These are phyloP conservation scores for Drosophila subquinaria DNA, from an alignment of 2,888 invertebrate genomes.

Conservation along the genomic window DNA sequence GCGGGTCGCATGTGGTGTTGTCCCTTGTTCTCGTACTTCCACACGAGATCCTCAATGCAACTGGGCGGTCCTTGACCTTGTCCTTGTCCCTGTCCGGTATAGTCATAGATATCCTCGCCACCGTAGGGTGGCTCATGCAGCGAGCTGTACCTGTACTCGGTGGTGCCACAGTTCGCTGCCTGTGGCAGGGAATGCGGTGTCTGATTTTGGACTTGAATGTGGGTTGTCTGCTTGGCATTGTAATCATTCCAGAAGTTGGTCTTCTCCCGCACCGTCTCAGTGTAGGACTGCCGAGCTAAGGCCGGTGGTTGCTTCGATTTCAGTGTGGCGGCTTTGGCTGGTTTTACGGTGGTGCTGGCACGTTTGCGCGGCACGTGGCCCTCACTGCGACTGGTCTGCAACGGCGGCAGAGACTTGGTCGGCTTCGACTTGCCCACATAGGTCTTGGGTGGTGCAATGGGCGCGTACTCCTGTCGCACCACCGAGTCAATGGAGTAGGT, in stretches of 20 bases:
- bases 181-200: conserved; percentile 85
- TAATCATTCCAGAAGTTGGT: conserved; percentile 88
- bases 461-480: conserved; percentile 66
- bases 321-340: conserved; percentile 74
- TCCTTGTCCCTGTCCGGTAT: conserved; percentile 67
- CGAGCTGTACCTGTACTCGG: conserved; percentile 89
- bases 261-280: conserved; percentile 89
- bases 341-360: conserved; percentile 61
- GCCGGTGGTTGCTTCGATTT: conserved; percentile 30
- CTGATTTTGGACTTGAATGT: conserved; percentile 19
- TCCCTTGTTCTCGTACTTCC: conserved; percentile 82
- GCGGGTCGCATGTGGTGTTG: conserved; percentile 19
- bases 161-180: conserved; percentile 87
- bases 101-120: conserved; percentile 64
- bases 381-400: conserved; percentile 74
- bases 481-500: conserved; percentile 85
- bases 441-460: conserved; percentile 66
- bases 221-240: conserved; percentile 78
- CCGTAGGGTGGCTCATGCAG: conserved; percentile 65
- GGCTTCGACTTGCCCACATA: conserved; percentile 59
- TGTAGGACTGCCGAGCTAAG: conserved; percentile 82
- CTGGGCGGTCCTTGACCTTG: conserved; percentile 81
- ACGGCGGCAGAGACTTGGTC: conserved; percentile 37
- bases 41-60: conserved; percentile 84
- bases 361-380: conserved; percentile 76